phyloP scores from a whole-genome alignment of 1,140 invertebrate species.

The Papilio polytes region DNA sequence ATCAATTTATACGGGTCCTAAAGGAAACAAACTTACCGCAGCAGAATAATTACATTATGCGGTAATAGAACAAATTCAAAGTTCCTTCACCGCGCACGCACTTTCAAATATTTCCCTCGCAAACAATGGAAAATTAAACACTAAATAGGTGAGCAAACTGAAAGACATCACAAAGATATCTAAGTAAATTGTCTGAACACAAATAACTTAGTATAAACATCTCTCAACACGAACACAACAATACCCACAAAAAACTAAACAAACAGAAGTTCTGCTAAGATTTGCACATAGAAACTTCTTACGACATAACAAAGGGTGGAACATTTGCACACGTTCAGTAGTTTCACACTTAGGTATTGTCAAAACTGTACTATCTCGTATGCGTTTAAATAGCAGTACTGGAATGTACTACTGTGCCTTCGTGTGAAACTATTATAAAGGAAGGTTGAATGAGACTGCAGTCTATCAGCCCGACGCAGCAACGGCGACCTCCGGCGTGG shows the following conservation, averaged over 20 bases:
- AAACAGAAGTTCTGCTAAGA: neutral
- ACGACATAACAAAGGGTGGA: neutral
- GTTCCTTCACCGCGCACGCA: slow-evolving; percentile 7
- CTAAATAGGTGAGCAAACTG: slow-evolving; percentile 10
- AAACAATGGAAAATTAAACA: slow-evolving; percentile 33
- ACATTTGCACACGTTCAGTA: neutral
- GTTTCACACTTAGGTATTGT: neutral
- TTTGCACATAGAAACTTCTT: neutral
- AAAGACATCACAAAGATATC: slow-evolving; percentile 23
- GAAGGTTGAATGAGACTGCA: slow-evolving; percentile 4
- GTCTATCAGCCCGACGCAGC: neutral
- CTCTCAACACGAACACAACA: neutral
- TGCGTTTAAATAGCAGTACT: neutral
- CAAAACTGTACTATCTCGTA: neutral
- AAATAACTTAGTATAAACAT: slow-evolving; percentile 16
- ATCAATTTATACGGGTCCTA: too few relatives aligned
- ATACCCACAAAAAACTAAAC: slow-evolving; percentile 3
- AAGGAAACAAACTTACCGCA: neutral
- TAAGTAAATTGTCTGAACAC: slow-evolving; percentile 23
- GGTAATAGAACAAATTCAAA: slow-evolving; percentile 4
- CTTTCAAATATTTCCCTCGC: slow-evolving; percentile 19
- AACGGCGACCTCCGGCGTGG: slow-evolving; percentile 32
- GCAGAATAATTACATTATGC: neutral
- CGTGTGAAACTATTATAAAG: slow-evolving; percentile 16
- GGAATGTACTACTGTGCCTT: neutral